These are phyloP conservation scores for Ceyx cyanopectus DNA, from an alignment of 2,113 vertebrate genomes.

Conservation along the genomic window DNA sequence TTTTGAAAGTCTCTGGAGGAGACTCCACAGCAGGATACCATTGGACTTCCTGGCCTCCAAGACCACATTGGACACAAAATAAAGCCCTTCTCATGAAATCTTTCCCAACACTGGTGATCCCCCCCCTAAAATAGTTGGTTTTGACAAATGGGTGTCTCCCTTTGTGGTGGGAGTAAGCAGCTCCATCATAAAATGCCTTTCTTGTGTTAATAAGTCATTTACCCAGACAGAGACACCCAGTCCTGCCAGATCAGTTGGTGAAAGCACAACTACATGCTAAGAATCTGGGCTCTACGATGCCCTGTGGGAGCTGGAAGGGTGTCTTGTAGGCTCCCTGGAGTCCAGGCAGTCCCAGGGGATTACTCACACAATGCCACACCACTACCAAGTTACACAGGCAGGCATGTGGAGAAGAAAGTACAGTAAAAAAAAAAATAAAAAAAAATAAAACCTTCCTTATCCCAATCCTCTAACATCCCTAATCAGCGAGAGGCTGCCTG, in stretches of 20 bases:
- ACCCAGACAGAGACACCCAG: not conserved
- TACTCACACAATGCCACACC: not conserved
- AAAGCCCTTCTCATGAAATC: not conserved
- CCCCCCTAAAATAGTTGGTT: not conserved
- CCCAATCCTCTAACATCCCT: not conserved
- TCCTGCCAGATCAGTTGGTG: rapidly evolving
- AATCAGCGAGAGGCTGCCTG: not conserved
- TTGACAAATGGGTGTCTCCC: not conserved
- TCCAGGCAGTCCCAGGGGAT: not conserved
- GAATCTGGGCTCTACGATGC: not conserved
- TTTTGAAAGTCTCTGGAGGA: too few species aligned
- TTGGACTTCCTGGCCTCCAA: not conserved
- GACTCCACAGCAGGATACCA: too few species aligned
- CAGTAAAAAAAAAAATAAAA: not conserved
- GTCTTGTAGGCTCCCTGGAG: rapidly evolving
- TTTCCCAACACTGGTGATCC: not conserved
- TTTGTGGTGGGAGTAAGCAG: not conserved
- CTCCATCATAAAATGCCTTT: not conserved
- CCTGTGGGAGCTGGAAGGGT: not conserved
- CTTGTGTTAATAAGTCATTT: not conserved
- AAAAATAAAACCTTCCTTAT: not conserved
- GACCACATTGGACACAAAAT: not conserved
- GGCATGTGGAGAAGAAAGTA: not conserved
- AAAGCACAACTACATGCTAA: not conserved
- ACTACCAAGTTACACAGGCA: rapidly evolving